A percentile compares a stretch with the other conserved stretches of the same genome.
Conservation (phyloP, 2,113 vertebrate genomes). For the Halichoeres trimaculatus region DNA sequence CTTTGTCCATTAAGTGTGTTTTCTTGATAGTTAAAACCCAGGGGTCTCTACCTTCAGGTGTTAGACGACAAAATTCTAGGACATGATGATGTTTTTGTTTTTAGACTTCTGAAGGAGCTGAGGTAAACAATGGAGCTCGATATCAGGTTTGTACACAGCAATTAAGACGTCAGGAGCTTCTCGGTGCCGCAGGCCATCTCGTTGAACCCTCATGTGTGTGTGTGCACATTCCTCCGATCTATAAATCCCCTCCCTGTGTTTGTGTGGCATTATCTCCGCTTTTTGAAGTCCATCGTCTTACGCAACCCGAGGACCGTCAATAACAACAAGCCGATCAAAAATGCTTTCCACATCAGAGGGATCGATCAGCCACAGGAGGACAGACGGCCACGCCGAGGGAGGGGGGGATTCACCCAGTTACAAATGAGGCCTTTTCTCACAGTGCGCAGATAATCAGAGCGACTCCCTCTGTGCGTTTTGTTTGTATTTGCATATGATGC, state of each 20-base stretch:
- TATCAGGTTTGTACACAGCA: constrained; percentile 55
- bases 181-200: constrained; percentile 33
- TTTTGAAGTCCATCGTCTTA: constrained; percentile 48
- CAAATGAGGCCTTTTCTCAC: constrained; percentile 43
- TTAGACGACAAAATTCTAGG: background rate
- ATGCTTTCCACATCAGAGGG: constrained; percentile 68
- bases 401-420: constrained; percentile 33
- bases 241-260: constrained; percentile 52
- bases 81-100: constrained; percentile 36
- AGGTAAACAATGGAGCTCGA: constrained; percentile 59
- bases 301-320: constrained; percentile 56
- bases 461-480: constrained; percentile 4
- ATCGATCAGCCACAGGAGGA: constrained; percentile 53
- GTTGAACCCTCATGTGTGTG: constrained; percentile 12
- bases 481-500: constrained; percentile 29
- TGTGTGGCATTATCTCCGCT: constrained; percentile 30
- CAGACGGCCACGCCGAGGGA: constrained; percentile 30
- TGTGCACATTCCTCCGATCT: constrained; percentile 23
- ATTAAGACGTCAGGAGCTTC: constrained; percentile 53
- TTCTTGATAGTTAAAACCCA: no score
- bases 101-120: constrained; percentile 30
- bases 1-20: no score
- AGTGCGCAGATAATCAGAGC: constrained; percentile 37
- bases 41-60: no score
- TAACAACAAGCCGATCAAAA: constrained; percentile 66